Evolutionary conservation across 2,113 vertebrate species (phyloP).

Genomic region (Pitta sordida): DNA sequence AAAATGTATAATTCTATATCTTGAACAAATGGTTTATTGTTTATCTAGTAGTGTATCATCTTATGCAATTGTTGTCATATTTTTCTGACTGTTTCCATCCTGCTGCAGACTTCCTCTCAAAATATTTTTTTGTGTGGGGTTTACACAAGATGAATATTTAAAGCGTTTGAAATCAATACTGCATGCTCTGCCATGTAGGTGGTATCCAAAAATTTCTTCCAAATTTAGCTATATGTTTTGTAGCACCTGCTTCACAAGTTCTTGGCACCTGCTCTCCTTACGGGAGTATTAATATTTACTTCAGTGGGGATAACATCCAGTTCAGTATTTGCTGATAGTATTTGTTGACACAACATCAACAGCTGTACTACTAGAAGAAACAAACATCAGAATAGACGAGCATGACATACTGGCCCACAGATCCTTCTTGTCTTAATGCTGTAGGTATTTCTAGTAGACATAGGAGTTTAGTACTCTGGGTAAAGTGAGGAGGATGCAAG

Average conservation of each 20-base stretch:
- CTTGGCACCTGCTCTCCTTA: not conserved
- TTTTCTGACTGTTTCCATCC: not conserved
- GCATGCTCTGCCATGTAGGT: conserved; percentile 25
- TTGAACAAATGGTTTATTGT: not conserved
- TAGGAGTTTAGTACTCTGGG: not conserved
- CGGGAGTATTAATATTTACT: not conserved
- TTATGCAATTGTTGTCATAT: not conserved
- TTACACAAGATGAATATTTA: not conserved
- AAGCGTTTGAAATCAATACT: conserved; percentile 33
- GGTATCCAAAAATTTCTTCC: conserved; percentile 28
- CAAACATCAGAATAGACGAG: not conserved
- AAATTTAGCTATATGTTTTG: conserved; percentile 20
- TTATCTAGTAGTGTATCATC: not conserved
- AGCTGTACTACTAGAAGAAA: not conserved
- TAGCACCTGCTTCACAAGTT: conserved; percentile 40
- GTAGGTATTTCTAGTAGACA: not conserved
- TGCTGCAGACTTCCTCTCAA: not conserved
- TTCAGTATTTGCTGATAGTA: not conserved
- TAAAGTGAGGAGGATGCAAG: not conserved
- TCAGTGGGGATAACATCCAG: not conserved
- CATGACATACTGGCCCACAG: not conserved
- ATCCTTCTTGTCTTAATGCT: not conserved
- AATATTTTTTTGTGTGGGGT: not conserved
- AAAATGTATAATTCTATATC: not conserved
- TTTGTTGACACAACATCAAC: not conserved